These are phyloP conservation scores for Thunnus thynnus DNA, from an alignment of 2,113 vertebrate genomes.

Conservation along the genomic window DNA sequence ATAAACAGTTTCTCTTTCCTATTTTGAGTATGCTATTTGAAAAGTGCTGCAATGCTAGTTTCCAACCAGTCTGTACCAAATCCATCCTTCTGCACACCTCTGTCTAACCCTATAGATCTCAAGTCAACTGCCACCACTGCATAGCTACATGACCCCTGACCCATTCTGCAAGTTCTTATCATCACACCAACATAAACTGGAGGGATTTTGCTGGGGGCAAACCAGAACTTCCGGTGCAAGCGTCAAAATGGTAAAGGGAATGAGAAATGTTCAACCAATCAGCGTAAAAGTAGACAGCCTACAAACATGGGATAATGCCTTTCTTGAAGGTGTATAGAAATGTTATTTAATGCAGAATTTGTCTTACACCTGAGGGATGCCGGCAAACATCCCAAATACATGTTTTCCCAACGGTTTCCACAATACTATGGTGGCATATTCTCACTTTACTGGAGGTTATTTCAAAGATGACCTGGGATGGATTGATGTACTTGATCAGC, in stretches of 20 bases:
- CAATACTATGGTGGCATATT: background rate
- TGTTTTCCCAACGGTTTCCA: background rate
- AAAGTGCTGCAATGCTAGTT: background rate
- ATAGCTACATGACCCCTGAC: conserved; percentile 22
- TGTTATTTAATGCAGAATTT: background rate
- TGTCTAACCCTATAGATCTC: conserved; percentile 21
- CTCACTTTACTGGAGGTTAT: background rate
- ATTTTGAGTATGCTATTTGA: background rate
- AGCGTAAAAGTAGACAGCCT: background rate
- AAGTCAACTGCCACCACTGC: conserved; percentile 20
- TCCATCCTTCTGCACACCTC: conserved; percentile 26
- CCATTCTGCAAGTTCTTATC: conserved; percentile 56
- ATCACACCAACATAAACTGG: conserved; percentile 37
- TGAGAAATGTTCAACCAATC: background rate
- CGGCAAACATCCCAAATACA: background rate
- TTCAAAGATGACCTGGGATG: background rate
- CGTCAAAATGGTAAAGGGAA: background rate
- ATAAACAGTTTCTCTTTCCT: background rate
- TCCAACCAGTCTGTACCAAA: background rate
- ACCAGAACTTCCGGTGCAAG: background rate
- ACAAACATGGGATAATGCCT: background rate
- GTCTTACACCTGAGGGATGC: background rate
- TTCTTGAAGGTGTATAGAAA: background rate
- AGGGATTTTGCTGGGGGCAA: conserved; percentile 10
- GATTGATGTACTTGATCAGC: background rate